Base-by-base conservation (phyloP, 2,113 vertebrate genomes). In the Paramisgurnus dabryanus region DNA sequence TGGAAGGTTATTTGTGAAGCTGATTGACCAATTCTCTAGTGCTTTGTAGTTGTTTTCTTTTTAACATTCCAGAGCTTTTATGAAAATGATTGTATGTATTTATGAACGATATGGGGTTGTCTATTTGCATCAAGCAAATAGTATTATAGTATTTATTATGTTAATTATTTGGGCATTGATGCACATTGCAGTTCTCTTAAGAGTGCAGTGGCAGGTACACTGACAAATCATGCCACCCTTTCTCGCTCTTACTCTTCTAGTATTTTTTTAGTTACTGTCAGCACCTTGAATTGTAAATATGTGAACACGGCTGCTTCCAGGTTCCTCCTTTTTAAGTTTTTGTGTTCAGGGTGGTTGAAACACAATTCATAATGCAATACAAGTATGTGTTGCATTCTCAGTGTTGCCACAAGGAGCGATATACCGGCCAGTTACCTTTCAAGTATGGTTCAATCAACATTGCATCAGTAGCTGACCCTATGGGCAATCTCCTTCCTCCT, bases 61-160 rank as follows among this genome's bases (percentile, higher is more conserved):
- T 6, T 22, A 57, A 55, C 53, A 67, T 77, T 66, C 69, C 68
- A 71, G 50, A 82, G 66, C 76, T 45, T 78, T 82, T 22, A 75
- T 66, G 45, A 63, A 68, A 55, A 75, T 63, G 34, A 67, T 61
- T 66, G 60, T 76, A 69, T 22, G 40, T 63, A 68, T 74, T 77
- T 64, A 27, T 73, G 22, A 61, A 53, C 18, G 74, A 71, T 53
- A 76, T 80, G 53, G 79, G 58, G 63, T 78, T 78, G 76, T 60
- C 61, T 73, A 73, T 79, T 74, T 83, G 84, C 82, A 77, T 81
- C 65, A 66, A 76, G 79, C 66, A 60, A 41, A 39, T 61, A 81
- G 84, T 83, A 74, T 49, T 84, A 83, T 84, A 85, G 71, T 85
- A 88, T 80, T 86, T 87, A 85, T 83, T 81, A 53, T 76, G 69